Evolutionary conservation across 2,113 vertebrate species (phyloP), one percentile per base, ranked within the genome.

Genomic region (Corythaeola cristata): DNA sequence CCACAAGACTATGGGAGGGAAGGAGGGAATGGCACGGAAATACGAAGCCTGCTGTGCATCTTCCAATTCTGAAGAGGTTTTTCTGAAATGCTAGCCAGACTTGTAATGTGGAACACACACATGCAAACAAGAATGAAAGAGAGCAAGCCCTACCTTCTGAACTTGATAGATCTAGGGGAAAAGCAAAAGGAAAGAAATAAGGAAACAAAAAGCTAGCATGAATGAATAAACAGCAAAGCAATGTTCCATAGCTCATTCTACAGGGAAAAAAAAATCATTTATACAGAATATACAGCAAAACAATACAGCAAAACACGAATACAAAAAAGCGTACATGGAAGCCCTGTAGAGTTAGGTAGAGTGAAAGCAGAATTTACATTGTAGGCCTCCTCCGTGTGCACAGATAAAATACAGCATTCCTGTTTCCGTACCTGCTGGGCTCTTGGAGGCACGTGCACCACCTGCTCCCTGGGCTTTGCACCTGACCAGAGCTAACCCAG

Each of bases 101-200:
- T 76, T 22, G 5, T 3, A 32, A 45, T 1, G 3, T 60, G 88
- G 23, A 52, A 63, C 21, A 64, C 63, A 72, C 21, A 1, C 98
- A 97, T 97, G 97, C 98, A 93, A 41, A 81, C 53, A 39, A 71
- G 39, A 45, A 90, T 3, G 12, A 90, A 84, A 76, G 8, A 45
- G 4, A 89, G 55, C 77, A 75, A 88, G 74, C 97, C 99, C 96
- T 99, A 99, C 99, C 99, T 99, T 99, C 97, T 99, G 99, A 89
- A 99, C 99, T 97, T 99, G 99, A 98, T 99, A 99, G 98, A 99
- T 99, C 99, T 99, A 98, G 47, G 94, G 75, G 37, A n/a, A 90
- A 66, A 91, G 75, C 84, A 89, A 84, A 56, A 94, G 68, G 87
- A 90, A 85, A 96, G 73, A 97, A 59, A 92, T 73, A 88, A 86